These are phyloP conservation scores for Pithys albifrons DNA, from an alignment of 2,113 vertebrate genomes.

Conservation along the genomic window DNA sequence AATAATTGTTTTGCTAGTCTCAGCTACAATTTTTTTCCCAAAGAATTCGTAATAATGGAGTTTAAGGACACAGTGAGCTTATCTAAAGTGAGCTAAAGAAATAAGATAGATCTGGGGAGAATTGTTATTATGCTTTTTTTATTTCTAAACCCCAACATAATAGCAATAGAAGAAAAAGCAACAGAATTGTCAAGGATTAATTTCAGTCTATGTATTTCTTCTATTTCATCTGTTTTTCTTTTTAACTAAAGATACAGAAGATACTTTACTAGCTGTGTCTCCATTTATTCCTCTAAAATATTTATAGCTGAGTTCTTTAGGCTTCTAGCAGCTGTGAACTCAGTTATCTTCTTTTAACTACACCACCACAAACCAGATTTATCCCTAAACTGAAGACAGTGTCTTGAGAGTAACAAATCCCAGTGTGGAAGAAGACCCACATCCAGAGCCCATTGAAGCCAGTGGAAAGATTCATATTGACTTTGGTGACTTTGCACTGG, in stretches of 20 bases:
- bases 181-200: not conserved
- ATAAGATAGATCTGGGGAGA: not conserved
- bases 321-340: not conserved
- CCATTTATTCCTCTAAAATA: conserved; percentile 14
- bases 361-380: not conserved
- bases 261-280: not conserved
- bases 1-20: not conserved
- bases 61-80: not conserved
- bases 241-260: conserved; percentile 11
- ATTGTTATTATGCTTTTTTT: not conserved
- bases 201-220: conserved; percentile 19
- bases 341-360: conserved; percentile 31
- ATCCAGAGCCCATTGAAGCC: not conserved
- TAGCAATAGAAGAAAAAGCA: not conserved
- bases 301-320: conserved; percentile 3
- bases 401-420: conserved; percentile 24
- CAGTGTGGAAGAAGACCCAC: not conserved
- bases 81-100: conserved; percentile 17
- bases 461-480: not conserved
- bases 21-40: not conserved
- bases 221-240: not conserved
- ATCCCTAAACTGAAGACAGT: not conserved
- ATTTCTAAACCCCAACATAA: not conserved
- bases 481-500: not conserved
- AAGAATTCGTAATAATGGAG: not conserved